phyloP scores from a whole-genome alignment of 2,888 invertebrate species.

The Acleris literana region DNA sequence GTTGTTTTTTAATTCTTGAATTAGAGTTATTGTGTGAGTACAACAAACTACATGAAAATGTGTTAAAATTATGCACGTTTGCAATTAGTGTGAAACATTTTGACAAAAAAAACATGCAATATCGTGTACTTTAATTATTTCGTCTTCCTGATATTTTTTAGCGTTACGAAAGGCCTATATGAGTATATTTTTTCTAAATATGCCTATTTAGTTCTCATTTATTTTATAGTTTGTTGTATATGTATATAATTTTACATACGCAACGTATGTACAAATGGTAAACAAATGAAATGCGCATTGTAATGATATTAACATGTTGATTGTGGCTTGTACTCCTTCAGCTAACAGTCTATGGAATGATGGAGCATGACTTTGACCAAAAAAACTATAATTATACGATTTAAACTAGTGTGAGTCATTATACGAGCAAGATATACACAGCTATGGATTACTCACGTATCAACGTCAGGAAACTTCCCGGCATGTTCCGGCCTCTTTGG shows the following conservation, averaged over 20 bases:
- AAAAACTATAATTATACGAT: no score
- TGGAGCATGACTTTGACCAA: constrained; percentile 12
- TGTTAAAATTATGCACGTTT: no score
- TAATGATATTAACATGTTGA: constrained; percentile 39
- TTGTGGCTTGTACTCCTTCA: constrained; percentile 28
- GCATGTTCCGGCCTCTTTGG: no score
- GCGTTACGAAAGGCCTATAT: constrained; percentile 50
- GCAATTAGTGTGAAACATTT: constrained; percentile 15
- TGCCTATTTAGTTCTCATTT: constrained; percentile 53
- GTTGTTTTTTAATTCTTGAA: not conserved
- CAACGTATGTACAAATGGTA: constrained; percentile 42
- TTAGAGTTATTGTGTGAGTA: no score
- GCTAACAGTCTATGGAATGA: constrained; percentile 26
- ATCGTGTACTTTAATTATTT: constrained; percentile 44
- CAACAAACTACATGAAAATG: no score
- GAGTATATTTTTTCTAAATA: constrained; percentile 43
- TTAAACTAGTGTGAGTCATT: no score
- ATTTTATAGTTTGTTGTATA: constrained; percentile 45
- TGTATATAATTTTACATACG: constrained; percentile 46
- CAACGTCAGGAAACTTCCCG: no score
- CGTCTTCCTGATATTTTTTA: constrained; percentile 55
- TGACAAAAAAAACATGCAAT: constrained; percentile 17
- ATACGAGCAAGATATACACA: no score
- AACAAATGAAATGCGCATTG: constrained; percentile 47
- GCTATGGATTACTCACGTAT: no score